Base-by-base conservation (phyloP, 2,797 vertebrate genomes). In the Hyperoplus lanceolatus region DNA sequence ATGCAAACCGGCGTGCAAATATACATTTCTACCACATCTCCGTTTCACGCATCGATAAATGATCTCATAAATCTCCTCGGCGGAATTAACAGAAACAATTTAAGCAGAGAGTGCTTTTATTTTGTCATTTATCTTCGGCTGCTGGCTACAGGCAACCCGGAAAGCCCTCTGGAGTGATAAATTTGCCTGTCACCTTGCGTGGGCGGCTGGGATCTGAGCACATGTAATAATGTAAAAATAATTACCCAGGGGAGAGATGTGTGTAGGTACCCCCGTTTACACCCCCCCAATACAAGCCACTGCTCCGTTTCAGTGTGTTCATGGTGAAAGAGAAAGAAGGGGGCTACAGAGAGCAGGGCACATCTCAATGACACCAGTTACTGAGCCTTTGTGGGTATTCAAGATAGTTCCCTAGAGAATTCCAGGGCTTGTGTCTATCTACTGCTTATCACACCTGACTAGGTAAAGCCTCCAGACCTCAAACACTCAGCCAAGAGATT, bases 161-260 rank as follows among this genome's bases (percentile, higher is more conserved):
- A 66, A 29, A 86, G 91, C 93, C 93, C 92, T 92, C 93, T 74
- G 84, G 87, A 90, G 92, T 96, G 95, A 96, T 96, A 95, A 95
- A 96, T 96, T 94, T 94, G 93, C 95, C 94, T 96, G 95, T 96
- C 95, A 96, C 92, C 94, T 94, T 72, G 78, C 85, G 85, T 90
- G 88, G 95, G 94, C 94, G 88, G 93, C 92, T 91, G 84, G 93
- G 94, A 96, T 96, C 95, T 94, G 93, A 96, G 95, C 94, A 96
- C 93, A 94, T 96, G 95, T 96, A 96, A 95, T 96, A 96, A 96
- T 96, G 95, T 96, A 96, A 94, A 95, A 96, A 96, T 96, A 95
- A 96, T 96, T 95, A 96, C 95, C 95, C 95, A 87, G 83, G 94
- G 94, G 95, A 96, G 89, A 93, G 85, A 84, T 89, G 89, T 84